phyloP scores from a whole-genome alignment of 2,888 invertebrate genomes.

The Mimachlamys varia region DNA sequence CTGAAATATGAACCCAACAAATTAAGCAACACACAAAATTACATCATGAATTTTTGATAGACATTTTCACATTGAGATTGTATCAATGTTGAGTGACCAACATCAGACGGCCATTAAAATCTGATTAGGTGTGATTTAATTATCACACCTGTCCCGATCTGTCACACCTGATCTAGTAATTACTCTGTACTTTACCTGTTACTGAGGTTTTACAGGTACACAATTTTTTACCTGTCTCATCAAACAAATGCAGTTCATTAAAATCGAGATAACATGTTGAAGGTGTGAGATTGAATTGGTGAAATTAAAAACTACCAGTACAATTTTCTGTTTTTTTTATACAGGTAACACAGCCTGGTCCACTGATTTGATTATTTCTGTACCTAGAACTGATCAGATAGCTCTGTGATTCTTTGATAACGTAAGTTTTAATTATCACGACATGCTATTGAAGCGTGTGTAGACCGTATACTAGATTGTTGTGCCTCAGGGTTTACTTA shows the following conservation, averaged over 20 bases:
- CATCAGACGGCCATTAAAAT: neutral
- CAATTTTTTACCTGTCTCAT: neutral
- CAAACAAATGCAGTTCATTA: slow-evolving; percentile 18
- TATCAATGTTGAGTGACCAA: neutral
- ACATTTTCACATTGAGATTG: no score
- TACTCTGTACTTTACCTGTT: neutral
- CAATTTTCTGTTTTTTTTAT: neutral
- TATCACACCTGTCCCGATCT: neutral
- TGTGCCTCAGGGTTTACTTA: no score
- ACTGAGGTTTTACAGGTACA: neutral
- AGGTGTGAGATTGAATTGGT: neutral
- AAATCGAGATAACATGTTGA: neutral
- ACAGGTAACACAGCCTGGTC: neutral
- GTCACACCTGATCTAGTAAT: neutral
- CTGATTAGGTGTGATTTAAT: neutral
- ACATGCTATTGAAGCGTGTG: no score
- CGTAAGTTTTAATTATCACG: neutral
- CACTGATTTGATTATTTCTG: neutral
- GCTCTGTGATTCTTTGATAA: neutral
- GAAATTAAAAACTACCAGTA: neutral
- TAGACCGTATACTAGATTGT: no score
- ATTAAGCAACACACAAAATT: no score
- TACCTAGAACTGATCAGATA: neutral
- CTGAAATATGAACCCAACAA: no score
- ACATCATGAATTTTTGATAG: no score